phyloP scores from a whole-genome alignment of 1,140 invertebrate genomes.

The Megalonaias nervosa region DNA sequence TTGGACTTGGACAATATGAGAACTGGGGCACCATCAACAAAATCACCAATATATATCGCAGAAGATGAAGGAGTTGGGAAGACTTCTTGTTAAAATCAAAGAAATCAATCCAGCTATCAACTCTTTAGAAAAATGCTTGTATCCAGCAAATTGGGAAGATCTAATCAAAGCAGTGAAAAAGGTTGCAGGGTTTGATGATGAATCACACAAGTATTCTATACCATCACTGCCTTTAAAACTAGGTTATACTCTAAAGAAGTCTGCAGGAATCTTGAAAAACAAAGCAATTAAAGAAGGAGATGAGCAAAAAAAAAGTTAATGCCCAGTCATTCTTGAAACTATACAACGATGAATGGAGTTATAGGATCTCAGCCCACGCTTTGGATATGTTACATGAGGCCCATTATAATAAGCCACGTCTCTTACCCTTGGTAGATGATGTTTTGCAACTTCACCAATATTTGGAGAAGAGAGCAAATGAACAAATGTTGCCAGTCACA shows the following conservation, averaged over 20 bases:
- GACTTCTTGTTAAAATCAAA: constrained; percentile 1
- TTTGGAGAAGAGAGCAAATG: background rate
- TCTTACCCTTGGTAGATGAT: constrained; percentile 22
- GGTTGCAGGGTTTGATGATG: constrained; percentile 11
- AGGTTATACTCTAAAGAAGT: constrained; percentile 11
- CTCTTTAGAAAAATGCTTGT: constrained; percentile 5
- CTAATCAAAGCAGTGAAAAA: constrained; percentile 11
- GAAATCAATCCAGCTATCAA: constrained; percentile 2
- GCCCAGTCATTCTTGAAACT: background rate
- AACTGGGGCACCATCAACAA: constrained; percentile 9
- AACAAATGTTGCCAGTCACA: background rate
- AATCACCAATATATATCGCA: constrained; percentile 6
- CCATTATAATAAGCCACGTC: background rate
- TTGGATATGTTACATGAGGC: background rate
- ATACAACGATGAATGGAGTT: constrained; percentile 3
- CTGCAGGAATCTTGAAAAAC: constrained; percentile 11
- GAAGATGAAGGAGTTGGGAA: constrained; percentile 15
- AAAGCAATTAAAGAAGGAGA: constrained; percentile 2
- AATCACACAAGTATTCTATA: background rate
- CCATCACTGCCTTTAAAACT: constrained; percentile 25
- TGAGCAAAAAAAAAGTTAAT: background rate
- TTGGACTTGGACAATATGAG: constrained; percentile 8
- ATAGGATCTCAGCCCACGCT: background rate
- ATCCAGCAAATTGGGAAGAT: background rate
- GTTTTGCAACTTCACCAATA: constrained; percentile 5